Conservation (phyloP, 2,888 invertebrate species). For the Margaritifera margaritifera region DNA sequence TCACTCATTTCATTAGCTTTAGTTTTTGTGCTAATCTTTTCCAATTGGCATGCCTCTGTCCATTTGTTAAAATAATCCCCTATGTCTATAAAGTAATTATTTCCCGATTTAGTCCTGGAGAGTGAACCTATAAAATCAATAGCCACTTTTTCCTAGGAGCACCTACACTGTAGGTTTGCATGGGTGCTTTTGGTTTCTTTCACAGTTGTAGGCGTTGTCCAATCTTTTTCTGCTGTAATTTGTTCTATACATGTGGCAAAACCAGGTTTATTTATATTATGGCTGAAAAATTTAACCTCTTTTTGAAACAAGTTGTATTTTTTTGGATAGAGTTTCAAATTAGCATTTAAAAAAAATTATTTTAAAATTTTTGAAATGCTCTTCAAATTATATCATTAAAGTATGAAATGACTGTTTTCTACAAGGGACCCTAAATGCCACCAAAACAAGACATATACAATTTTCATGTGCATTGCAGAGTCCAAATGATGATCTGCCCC, state of each 20-base stretch:
- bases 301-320: slow-evolving; percentile 15
- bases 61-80: too few species aligned
- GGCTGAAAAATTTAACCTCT: slow-evolving; percentile 15
- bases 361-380: slow-evolving; percentile 21
- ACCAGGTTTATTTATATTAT: slow-evolving; percentile 15
- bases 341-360: slow-evolving; percentile 18
- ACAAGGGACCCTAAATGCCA: slow-evolving; percentile 20
- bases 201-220: slow-evolving; percentile 21
- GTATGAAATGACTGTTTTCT: slow-evolving; percentile 20
- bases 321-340: slow-evolving; percentile 16
- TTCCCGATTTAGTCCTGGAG: too few species aligned
- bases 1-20: too few species aligned
- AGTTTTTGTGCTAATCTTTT: too few species aligned
- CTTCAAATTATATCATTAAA: slow-evolving; percentile 32
- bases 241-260: too few species aligned
- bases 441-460: slow-evolving; percentile 26
- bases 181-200: slow-evolving; percentile 8
- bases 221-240: slow-evolving; percentile 15
- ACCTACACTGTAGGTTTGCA: too few species aligned
- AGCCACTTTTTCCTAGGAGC: slow-evolving; percentile 3
- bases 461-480: slow-evolving; percentile 23
- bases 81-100: too few species aligned
- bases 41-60: too few species aligned
- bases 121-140: slow-evolving; percentile 6
- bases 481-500: slow-evolving; percentile 23